Percentiles rank a stretch among this genome's conserved stretches.
These are phyloP conservation scores for Gracilinanus agilis DNA, from an alignment of 2,113 vertebrate genomes.

Conservation along the genomic window DNA sequence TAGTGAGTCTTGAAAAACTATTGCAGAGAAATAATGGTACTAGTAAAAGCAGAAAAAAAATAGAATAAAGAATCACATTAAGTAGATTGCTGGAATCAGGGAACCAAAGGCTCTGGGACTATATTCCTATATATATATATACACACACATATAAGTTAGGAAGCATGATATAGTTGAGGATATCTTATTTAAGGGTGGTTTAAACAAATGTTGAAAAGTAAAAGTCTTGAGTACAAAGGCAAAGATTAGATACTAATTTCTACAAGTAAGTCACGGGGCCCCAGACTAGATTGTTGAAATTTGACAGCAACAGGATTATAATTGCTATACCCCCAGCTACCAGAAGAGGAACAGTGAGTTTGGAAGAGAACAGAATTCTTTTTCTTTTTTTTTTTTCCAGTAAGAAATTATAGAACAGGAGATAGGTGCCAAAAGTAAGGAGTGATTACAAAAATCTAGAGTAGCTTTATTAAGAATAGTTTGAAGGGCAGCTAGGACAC, in stretches of 20 bases:
- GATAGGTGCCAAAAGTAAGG: background rate
- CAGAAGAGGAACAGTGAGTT: background rate
- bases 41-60: background rate
- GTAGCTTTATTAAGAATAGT: background rate
- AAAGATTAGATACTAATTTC: background rate
- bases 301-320: background rate
- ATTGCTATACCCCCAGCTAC: background rate
- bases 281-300: background rate
- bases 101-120: background rate
- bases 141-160: no score
- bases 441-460: background rate
- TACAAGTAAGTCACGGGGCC: background rate
- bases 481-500: no score
- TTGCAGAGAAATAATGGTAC: background rate
- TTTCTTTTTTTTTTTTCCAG: background rate
- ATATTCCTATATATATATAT: no score
- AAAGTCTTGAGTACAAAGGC: background rate
- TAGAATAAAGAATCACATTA: background rate
- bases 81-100: background rate
- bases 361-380: background rate
- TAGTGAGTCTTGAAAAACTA: constrained; percentile 15
- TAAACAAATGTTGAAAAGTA: background rate
- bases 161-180: background rate
- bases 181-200: background rate
- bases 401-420: background rate